Conservation (phyloP, 2,888 invertebrate species). For the Ernsta delagoae region DNA sequence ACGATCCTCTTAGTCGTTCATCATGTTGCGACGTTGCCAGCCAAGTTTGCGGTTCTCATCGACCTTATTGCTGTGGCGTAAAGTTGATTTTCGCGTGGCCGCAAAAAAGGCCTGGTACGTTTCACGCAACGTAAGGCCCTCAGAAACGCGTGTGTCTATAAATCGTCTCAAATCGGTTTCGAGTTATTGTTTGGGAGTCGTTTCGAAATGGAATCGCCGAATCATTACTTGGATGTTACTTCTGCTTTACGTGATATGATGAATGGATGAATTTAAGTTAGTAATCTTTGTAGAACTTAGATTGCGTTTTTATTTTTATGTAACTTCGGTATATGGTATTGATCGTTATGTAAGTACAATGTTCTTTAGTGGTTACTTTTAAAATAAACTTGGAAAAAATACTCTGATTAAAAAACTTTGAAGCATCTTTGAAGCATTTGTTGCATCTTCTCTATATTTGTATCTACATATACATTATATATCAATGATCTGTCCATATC, state of each 20-base stretch:
- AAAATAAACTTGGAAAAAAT: too few relatives aligned
- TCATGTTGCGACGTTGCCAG: slow-evolving; percentile 65
- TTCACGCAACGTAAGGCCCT: slow-evolving; percentile 49
- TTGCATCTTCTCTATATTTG: too few relatives aligned
- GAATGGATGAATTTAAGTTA: slow-evolving; percentile 29
- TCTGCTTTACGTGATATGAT: slow-evolving; percentile 40
- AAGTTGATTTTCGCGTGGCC: too few relatives aligned
- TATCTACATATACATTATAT: too few relatives aligned
- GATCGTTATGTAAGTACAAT: too few relatives aligned
- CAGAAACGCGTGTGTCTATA: slow-evolving; percentile 56
- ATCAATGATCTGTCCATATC: too few relatives aligned
- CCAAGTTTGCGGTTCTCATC: slow-evolving; percentile 32
- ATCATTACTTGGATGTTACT: slow-evolving; percentile 51
- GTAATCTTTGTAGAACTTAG: slow-evolving; percentile 28
- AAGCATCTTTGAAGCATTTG: too few relatives aligned
- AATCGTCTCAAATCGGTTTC: slow-evolving; percentile 61
- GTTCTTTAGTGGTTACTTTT: too few relatives aligned
- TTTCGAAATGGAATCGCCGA: slow-evolving; percentile 46
- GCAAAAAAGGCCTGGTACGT: slow-evolving; percentile 1
- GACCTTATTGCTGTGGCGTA: slow-evolving; percentile 36
- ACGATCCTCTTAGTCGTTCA: slow-evolving; percentile 71
- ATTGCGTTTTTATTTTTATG: slow-evolving; percentile 34
- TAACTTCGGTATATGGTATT: slow-evolving; percentile 2
- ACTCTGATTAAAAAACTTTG: too few relatives aligned
- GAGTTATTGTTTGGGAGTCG: slow-evolving; percentile 51